Evolutionary conservation across 1,140 invertebrate species (phyloP), one percentile per base, ranked within the genome.

Genomic region (Drosophila elegans): DNA sequence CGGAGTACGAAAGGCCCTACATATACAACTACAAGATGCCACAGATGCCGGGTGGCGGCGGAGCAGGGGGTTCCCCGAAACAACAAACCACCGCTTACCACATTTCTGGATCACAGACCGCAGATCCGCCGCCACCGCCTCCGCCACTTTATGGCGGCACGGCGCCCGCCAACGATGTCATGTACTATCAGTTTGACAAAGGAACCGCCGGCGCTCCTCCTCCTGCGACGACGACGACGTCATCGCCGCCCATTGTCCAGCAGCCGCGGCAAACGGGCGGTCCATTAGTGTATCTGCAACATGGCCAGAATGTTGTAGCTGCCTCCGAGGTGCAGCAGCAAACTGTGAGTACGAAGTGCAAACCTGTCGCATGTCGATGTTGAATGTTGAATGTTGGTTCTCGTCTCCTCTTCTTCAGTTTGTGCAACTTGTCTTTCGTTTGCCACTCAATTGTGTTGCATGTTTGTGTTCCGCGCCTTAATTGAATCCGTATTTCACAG

Each of bases 1-100:
- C 71, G 25, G 91, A 92, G 21, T 91, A 86, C 59, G 90, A 91
- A 39, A 80, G 90, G 41, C 90, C 90, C 46, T 90, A 91, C 55
- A 90, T 91, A 56, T 91, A 91, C 74, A 91, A 91, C 72, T 91
- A 91, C 68, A 91, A 91, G 79, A 91, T 92, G 90, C 91, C 90
- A 21, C 85, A 82, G 60, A 91, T 92, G 90, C 90, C 90, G 13
- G 77, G 44, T 42, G 52, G 54, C 21, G 63, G 34, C 38, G 48
- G 45, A 21, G 61, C 55, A 61, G 54, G 25, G 63, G 80, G 83
- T 29, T 86, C 77, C 38, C 80, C 78, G 10, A 91, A 76, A 71
- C 74, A 86, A 12, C 74, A 74, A 57, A 63, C 83, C 41, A 86
- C 83, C 44, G 83, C 91, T 16, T 92, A 92, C 79, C 91, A 92